Evolutionary conservation across 1,140 invertebrate genomes (phyloP).

Genomic region (Drosophila elegans): DNA sequence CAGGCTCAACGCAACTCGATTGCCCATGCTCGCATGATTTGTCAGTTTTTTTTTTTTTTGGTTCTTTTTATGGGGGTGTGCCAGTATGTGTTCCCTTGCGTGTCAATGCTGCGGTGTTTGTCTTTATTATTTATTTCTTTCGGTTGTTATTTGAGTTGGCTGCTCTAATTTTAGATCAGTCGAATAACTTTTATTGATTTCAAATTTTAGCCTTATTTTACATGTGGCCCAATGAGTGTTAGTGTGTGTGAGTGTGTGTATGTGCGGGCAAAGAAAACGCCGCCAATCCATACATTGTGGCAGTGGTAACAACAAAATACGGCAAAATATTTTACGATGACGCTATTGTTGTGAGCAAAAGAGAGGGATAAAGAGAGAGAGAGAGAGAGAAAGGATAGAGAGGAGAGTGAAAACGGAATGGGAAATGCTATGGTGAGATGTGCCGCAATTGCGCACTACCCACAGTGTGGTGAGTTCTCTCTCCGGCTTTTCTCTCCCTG

Average conservation of each 20-base stretch:
- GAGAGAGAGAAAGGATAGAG: not conserved
- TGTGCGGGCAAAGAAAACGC: conserved; percentile 45
- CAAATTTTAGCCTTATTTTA: conserved; percentile 83
- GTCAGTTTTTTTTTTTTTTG: conserved; percentile 40
- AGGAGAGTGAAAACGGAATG: conserved; percentile 3
- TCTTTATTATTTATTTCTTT: conserved; percentile 55
- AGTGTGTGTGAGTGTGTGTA: conserved; percentile 4
- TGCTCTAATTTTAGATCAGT: conserved; percentile 78
- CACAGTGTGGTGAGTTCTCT: conserved; percentile 59
- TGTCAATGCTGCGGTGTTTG: conserved; percentile 47
- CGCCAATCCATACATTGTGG: conserved; percentile 46
- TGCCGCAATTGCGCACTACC: conserved; percentile 57
- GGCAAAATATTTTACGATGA: conserved; percentile 77
- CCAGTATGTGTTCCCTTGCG: conserved; percentile 41
- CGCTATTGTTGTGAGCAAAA: conserved; percentile 68
- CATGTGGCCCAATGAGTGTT: conserved; percentile 30
- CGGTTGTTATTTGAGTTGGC: conserved; percentile 46
- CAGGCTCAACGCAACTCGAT: conserved; percentile 39
- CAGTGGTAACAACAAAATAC: conserved; percentile 72
- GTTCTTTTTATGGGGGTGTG: not conserved
- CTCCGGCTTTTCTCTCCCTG: conserved; percentile 21
- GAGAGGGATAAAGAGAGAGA: not conserved
- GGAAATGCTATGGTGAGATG: conserved; percentile 12
- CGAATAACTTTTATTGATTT: conserved; percentile 83
- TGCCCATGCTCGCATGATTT: conserved; percentile 66